phyloP scores from a whole-genome alignment of 2,113 vertebrate genomes.

The Cephalopholis sonnerati region DNA sequence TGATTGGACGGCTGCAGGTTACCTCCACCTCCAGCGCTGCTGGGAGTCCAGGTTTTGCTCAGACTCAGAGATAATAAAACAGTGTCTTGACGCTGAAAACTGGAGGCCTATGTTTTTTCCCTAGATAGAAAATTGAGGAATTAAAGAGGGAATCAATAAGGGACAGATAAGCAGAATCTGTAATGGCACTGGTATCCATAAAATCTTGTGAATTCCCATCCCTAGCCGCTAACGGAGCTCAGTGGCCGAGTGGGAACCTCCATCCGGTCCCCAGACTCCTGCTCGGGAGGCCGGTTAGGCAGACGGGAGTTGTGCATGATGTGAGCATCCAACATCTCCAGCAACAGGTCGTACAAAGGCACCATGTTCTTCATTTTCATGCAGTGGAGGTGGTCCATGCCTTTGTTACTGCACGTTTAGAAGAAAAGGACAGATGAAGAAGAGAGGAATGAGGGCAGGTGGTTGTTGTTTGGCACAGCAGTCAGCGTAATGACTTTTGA shows the following conservation, averaged over 20 bases:
- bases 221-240: conserved; percentile 7
- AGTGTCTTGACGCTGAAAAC: too few relatives aligned
- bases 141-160: too few relatives aligned
- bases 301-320: conserved; percentile 87
- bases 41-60: conserved; percentile 58
- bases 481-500: neutral
- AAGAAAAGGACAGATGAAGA: neutral
- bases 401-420: conserved; percentile 91
- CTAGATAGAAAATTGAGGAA: too few relatives aligned
- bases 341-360: conserved; percentile 94
- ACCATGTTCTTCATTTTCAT: conserved; percentile 99
- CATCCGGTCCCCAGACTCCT: conserved; percentile 33
- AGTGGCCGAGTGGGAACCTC: conserved; percentile 23
- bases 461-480: neutral
- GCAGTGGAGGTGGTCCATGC: conserved; percentile 98
- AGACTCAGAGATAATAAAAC: too few relatives aligned
- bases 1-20: conserved; percentile 10
- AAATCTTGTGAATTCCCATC: too few relatives aligned
- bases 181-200: too few relatives aligned
- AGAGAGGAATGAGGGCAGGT: neutral
- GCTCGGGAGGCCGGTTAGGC: conserved; percentile 24
- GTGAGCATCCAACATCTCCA: conserved; percentile 98
- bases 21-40: conserved; percentile 17
- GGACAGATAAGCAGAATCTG: too few relatives aligned
- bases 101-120: too few relatives aligned